Base-by-base conservation (phyloP, 2,888 invertebrate species). In the Xanthorhoe designata region DNA sequence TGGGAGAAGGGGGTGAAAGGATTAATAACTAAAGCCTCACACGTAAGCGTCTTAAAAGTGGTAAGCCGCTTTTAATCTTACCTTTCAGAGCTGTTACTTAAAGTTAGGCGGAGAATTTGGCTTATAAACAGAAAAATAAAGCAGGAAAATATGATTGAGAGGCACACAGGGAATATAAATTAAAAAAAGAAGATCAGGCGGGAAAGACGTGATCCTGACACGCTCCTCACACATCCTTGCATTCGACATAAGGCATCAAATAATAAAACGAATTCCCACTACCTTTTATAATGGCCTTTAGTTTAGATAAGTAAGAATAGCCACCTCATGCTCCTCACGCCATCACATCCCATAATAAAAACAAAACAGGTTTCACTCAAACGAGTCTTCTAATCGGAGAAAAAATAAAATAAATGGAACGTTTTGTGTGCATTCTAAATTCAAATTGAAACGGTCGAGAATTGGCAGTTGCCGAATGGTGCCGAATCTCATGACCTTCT, bases 401-500 rank as follows among this genome's bases (percentile, higher is more conserved):
- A 67, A 66, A 73, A 70, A 61, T 65, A 73, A 72, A 70, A 57
- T 67, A 73, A 73, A 71, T 68, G 63, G 66, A 71, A 68, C 70
- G 52, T 64, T 69, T 60, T 67, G 61, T 61, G 32, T 73, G 70
- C 73, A 72, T 72, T 73, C 68, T 65, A 75, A 74, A 74, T 74
- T 75, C 68, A 68, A 73, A 72, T 72, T 53, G 64, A 72, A 75
- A 70, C 74, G 72, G 74, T 73, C 68, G 66, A 72, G 68, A 70
- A 73, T 83, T 83, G 83, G 85, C 89, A 89, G 86, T 88, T 84
- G 86, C 85, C 86, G 57, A 66, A 58, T 32, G 60, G 54, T 61
- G 54, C 61, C 61, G 82, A 88, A 88, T 86, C 83, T 77, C 86
- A 85, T 88, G 90, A 89, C 90, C 91, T 91, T 91, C 90, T 88